Base-by-base conservation (phyloP, 2,888 invertebrate genomes). In the Onchidella celtica region DNA sequence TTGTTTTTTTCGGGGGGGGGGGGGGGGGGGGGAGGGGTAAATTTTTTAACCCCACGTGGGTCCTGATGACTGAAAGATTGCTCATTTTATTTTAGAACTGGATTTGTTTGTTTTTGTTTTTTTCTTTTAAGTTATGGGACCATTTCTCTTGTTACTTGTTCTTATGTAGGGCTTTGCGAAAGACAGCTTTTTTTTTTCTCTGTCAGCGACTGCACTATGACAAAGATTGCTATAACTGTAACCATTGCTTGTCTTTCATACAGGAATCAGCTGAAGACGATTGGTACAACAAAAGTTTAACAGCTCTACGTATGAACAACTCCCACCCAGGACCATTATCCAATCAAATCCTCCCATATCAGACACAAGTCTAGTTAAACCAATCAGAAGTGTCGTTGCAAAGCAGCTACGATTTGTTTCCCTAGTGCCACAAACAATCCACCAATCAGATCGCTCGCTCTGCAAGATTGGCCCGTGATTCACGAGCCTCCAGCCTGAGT, bases 231-330 rank as follows among this genome's bases (percentile, higher is more conserved):
- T n/a, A n/a, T n/a, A n/a, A n/a, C n/a, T n/a, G n/a, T n/a, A n/a
- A n/a, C n/a, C n/a, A 47, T 6, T 76, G 27, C 72, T 34, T 38
- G 68, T 9, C 73, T 17, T 72, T 69, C 65, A 85, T 86, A 11
- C 86, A 91, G 91, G 91, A 91, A 59, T 84, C 89, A 9, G 92
- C 92, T 38, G 93, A 98, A 97, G 94, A 94, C 80, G 98, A 98
- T 94, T 99, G 98, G 98, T 99, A 99, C 95, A 99, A 98, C 95
- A 98, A 98, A 95, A 98, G 98, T 91, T 95, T 99, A 91, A 98
- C 98, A 83, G 98, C 98, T 79, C 95, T 99, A 90, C 96, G 98
- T 93, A 99, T 99, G 98, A 98, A 98, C 95, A 97, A 97, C 77
- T 97, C 98, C 94, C 94, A 94, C 91, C 97, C 98, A 88, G 98